These are phyloP conservation scores for Podarcis siculus DNA, from an alignment of 2,797 vertebrate genomes.

Conservation along the genomic window DNA sequence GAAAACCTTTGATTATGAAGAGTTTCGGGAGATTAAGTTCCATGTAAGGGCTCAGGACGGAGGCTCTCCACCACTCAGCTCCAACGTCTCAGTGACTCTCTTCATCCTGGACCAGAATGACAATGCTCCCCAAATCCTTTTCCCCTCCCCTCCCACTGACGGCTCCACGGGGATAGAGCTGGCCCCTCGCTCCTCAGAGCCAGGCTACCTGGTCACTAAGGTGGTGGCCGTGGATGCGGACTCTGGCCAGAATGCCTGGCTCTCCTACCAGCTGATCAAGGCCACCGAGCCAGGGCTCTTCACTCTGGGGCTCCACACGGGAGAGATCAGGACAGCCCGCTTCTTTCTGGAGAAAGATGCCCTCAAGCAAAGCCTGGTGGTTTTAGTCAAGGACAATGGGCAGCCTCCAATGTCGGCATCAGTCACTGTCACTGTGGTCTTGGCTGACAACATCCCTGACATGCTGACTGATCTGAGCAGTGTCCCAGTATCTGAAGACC, in stretches of 20 bases:
- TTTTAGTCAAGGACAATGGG: constrained; percentile 4
- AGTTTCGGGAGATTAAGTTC: not conserved
- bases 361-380: constrained; percentile 6
- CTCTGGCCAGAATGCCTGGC: constrained; percentile 8
- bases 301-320: not conserved
- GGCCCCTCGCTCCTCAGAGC: constrained; percentile 1
- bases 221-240: constrained; percentile 4
- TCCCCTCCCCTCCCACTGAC: not conserved
- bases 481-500: not conserved
- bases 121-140: not conserved
- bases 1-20: not conserved
- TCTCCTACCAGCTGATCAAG: constrained; percentile 7
- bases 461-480: not conserved
- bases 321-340: not conserved
- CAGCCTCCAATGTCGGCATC: not conserved
- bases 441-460: not conserved
- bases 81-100: constrained; percentile 7
- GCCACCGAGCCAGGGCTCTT: not conserved
- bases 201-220: not conserved
- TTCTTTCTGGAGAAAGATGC: not conserved
- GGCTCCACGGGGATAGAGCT: not conserved
- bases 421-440: not conserved
- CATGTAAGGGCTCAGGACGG: not conserved
- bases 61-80: constrained; percentile 6
- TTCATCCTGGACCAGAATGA: constrained; percentile 7